Conservation (phyloP, 2,888 invertebrate genomes). For the Eumacrocentrus americanus region DNA sequence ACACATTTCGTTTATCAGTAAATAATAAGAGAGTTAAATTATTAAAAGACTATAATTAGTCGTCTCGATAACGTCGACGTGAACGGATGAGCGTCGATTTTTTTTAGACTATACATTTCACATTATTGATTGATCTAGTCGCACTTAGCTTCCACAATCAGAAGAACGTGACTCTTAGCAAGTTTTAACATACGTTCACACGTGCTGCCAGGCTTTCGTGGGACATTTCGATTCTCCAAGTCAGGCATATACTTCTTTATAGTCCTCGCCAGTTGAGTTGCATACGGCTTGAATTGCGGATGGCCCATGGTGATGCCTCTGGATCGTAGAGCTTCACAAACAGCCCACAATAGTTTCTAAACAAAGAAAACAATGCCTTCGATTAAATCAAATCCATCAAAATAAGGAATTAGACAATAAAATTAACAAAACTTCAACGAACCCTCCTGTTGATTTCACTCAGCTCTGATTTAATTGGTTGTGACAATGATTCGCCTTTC, state of each 20-base stretch:
- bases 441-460: conserved; percentile 73
- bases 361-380: conserved; percentile 19
- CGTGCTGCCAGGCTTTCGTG: conserved; percentile 67
- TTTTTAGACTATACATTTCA: too few relatives aligned
- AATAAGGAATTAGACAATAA: too few relatives aligned
- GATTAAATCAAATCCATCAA: background rate
- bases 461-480: conserved; percentile 61
- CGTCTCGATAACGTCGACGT: conserved; percentile 12
- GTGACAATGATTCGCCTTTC: conserved; percentile 39
- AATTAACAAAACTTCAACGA: conserved; percentile 34
- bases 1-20: too few relatives aligned
- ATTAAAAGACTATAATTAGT: conserved; percentile 12
- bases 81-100: conserved; percentile 2
- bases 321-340: conserved; percentile 75
- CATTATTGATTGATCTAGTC: too few relatives aligned
- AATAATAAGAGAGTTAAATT: conserved; percentile 12
- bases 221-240: conserved; percentile 59
- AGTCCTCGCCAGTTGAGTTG: conserved; percentile 71
- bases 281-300: conserved; percentile 74
- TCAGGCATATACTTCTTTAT: conserved; percentile 71
- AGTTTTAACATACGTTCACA: conserved; percentile 76
- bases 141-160: conserved; percentile 49
- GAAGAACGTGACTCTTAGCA: conserved; percentile 56
- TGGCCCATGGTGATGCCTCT: conserved; percentile 75
- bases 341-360: conserved; percentile 82